Conservation (phyloP, 2,888 invertebrate genomes). For the Melinaea menophilus region DNA sequence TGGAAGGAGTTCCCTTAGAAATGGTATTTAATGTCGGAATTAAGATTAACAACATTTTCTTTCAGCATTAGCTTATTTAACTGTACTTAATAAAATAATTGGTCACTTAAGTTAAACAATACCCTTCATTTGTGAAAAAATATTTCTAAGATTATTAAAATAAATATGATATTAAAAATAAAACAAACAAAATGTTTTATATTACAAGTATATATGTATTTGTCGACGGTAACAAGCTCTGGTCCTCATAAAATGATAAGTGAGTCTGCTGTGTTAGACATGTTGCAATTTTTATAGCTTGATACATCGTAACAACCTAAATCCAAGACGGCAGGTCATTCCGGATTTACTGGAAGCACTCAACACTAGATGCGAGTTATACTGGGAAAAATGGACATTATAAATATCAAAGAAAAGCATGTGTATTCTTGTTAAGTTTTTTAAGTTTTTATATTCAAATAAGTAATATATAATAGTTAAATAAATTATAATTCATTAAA, state of each 20-base stretch:
- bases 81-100: no score
- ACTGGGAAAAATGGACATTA: not conserved
- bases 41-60: no score
- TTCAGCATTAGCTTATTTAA: no score
- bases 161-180: not conserved
- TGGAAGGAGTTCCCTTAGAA: no score
- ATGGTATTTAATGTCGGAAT: no score
- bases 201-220: not conserved
- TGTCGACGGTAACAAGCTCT: slow-evolving; percentile 2
- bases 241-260: slow-evolving; percentile 5
- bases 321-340: slow-evolving; percentile 6
- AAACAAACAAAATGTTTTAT: not conserved
- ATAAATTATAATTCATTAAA: no score
- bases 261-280: slow-evolving; percentile 7
- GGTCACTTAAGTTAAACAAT: no score
- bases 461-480: no score
- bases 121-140: no score
- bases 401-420: not conserved
- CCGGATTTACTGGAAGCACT: slow-evolving; percentile 1
- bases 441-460: no score
- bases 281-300: slow-evolving; percentile 7
- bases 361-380: not conserved
- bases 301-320: slow-evolving; percentile 7
- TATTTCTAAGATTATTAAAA: not conserved
- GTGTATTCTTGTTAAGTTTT: no score